Conservation (phyloP, 2,113 vertebrate species). For the Synodontis membranacea region DNA sequence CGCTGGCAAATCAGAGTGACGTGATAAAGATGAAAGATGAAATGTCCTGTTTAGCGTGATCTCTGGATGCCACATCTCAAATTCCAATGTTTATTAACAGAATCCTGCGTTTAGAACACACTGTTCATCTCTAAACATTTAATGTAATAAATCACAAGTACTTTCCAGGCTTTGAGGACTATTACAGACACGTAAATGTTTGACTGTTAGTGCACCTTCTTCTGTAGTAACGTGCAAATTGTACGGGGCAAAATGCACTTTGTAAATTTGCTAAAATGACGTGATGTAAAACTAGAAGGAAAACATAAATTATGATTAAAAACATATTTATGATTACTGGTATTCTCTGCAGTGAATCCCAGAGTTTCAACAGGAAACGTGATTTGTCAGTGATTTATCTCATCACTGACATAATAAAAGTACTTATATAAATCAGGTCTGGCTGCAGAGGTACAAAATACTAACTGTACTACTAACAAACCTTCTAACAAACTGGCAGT, state of each 20-base stretch:
- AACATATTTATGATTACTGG: not conserved
- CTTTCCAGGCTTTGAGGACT: not conserved
- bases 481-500: not conserved
- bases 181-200: not conserved
- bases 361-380: not conserved
- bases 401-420: not conserved
- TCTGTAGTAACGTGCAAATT: not conserved
- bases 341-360: not conserved
- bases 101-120: not conserved
- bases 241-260: not conserved
- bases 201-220: not conserved
- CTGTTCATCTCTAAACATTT: conserved; percentile 1
- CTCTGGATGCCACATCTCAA: not conserved
- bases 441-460: not conserved
- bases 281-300: not conserved
- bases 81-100: conserved; percentile 8
- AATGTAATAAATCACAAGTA: conserved; percentile 12
- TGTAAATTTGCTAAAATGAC: not conserved
- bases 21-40: not conserved
- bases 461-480: too few relatives aligned
- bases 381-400: not conserved
- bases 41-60: not conserved
- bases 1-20: not conserved
- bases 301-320: not conserved
- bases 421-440: not conserved